These are phyloP conservation scores for Leptatherina wallacei DNA, from an alignment of 2,797 vertebrate genomes.

Conservation along the genomic window DNA sequence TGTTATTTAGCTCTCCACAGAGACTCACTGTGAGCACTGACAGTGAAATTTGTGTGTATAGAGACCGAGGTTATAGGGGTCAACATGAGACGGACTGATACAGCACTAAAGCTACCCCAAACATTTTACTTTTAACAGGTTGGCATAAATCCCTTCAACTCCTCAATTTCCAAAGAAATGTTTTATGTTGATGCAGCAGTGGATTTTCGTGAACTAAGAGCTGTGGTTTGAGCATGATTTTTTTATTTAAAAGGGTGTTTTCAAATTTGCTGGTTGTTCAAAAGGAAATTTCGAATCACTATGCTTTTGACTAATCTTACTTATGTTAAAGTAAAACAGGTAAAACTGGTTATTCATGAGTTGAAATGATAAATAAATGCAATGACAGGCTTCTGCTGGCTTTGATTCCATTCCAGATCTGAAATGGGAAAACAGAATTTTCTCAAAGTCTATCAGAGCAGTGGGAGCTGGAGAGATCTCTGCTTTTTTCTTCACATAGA, in stretches of 20 bases:
- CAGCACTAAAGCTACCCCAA: not conserved
- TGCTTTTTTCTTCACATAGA: slow-evolving; percentile 44
- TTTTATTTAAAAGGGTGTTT: slow-evolving; percentile 6
- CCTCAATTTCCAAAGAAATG: slow-evolving; percentile 24
- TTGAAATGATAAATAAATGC: slow-evolving; percentile 24
- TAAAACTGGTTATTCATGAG: slow-evolving; percentile 13
- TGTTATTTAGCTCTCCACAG: slow-evolving; percentile 52
- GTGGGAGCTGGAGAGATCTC: slow-evolving; percentile 25
- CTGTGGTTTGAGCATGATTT: slow-evolving; percentile 16
- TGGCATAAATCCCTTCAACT: slow-evolving; percentile 33
- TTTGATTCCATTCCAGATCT: slow-evolving; percentile 44
- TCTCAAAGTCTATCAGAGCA: slow-evolving; percentile 37
- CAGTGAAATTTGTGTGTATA: slow-evolving; percentile 69
- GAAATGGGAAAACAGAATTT: slow-evolving; percentile 37
- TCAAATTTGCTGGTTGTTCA: not conserved
- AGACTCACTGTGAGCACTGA: slow-evolving; percentile 54
- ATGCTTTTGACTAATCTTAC: not conserved
- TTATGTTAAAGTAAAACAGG: slow-evolving; percentile 4
- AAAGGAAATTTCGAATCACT: slow-evolving; percentile 7
- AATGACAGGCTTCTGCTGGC: slow-evolving; percentile 27
- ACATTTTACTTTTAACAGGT: slow-evolving; percentile 35
- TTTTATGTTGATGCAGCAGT: slow-evolving; percentile 22
- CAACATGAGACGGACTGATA: slow-evolving; percentile 50
- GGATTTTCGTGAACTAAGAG: slow-evolving; percentile 12
- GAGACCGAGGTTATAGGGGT: slow-evolving; percentile 70